These are phyloP conservation scores for Hephaestus fuliginosus DNA, from an alignment of 2,797 vertebrate species.

Conservation along the genomic window DNA sequence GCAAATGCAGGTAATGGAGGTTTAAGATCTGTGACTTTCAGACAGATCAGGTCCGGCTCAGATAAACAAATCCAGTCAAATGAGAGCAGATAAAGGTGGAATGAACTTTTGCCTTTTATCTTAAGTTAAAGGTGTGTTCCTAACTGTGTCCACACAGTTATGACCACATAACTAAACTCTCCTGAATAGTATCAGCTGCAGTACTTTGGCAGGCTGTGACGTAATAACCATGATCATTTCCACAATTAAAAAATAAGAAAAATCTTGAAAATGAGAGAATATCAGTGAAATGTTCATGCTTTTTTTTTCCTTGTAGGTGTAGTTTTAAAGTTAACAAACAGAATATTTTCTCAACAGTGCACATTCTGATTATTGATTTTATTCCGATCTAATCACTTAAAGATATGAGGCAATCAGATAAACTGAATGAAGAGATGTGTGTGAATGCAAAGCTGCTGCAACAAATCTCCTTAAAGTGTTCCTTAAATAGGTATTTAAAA, in stretches of 20 bases:
- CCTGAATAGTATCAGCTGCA: not conserved
- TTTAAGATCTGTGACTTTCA: not conserved
- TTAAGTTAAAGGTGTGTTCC: not conserved
- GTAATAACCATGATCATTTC: too few species aligned
- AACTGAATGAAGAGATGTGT: not conserved
- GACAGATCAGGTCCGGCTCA: not conserved
- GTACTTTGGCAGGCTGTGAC: not conserved
- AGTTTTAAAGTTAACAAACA: not conserved
- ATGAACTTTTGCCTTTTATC: not conserved
- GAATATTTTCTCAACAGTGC: not conserved
- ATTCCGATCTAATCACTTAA: not conserved
- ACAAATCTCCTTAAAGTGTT: not conserved
- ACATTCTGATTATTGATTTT: not conserved
- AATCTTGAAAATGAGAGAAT: not conserved
- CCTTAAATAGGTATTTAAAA: not conserved
- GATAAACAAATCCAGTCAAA: constrained; percentile 60
- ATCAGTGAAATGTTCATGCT: not conserved
- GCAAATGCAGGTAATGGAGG: not conserved
- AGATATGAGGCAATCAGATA: not conserved
- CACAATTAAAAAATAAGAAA: not conserved
- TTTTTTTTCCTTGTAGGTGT: not conserved
- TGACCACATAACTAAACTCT: too few species aligned
- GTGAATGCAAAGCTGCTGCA: constrained; percentile 2
- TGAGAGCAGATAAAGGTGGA: constrained; percentile 20
- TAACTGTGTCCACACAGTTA: not conserved